Evolutionary conservation across 1,140 invertebrate genomes (phyloP), one percentile per base, ranked within the genome.

Genomic region (Trichoplusia ni): DNA sequence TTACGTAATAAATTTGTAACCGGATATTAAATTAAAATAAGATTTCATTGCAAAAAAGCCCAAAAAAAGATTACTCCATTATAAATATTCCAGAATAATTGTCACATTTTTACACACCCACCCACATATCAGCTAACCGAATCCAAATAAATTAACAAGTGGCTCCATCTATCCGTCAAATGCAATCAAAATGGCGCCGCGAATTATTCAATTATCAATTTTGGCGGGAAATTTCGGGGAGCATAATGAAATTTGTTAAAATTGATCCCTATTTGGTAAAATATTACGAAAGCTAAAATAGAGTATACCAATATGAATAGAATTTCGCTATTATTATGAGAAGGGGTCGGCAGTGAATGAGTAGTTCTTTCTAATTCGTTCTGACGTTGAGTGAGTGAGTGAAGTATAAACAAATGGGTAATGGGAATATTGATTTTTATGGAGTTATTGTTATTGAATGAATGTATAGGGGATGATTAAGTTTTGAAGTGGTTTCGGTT

Each of bases 231-330:
- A 42, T 61, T 56, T 47, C 47, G 51, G 51, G 38, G 58, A 40
- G 29, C 37, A 40, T 67, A 56, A 67, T 67, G 46, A 46, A 35
- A 68, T 63, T 68, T 68, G 59, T 25, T 35, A 68, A 68, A 67
- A 68, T 68, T 68, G 51, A 68, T 68, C 63, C 51, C 51, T 51
- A 68, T 62, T 59, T 67, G 40, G 40, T 68, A 63, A 58, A 63
- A 53, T 62, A 42, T 31, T 16, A 25, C 13, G 8, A 27, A 56
- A 25, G 33, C 25, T 27, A 38, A 61, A 53, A 59, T 33, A 2
- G 2, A 27, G 33, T 40, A n/a, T 33, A 46, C 18, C n/a, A n/a
- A n/a, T 31, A 23, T 59, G 16, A 37, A 35, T 47, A 1, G 25
- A 47, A 31, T 58, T 42, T 42, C 11, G 27, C 25, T 2, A 38